Conservation (phyloP, 2,797 vertebrate species). For the Megalops cyprinoides region DNA sequence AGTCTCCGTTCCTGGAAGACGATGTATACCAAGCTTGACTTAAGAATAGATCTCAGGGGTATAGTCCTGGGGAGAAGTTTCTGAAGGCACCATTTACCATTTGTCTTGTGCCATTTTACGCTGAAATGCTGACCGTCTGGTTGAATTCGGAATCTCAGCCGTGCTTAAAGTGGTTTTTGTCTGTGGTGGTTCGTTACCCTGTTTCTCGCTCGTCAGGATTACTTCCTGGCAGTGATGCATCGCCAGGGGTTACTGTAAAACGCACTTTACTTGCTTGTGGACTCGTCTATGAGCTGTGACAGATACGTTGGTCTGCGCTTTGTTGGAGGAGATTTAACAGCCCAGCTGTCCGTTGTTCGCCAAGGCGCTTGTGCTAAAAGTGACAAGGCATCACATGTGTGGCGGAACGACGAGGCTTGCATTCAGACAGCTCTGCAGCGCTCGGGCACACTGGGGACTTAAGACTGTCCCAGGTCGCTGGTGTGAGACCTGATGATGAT, state of each 20-base stretch:
- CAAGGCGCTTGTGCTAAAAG: neutral
- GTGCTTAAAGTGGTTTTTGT: conserved; percentile 6
- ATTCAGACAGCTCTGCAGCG: neutral
- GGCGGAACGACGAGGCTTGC: neutral
- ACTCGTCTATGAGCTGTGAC: neutral
- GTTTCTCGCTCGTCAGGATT: neutral
- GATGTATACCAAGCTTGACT: neutral
- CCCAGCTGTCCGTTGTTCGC: neutral
- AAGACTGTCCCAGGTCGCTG: neutral
- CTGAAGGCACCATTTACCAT: conserved; percentile 16
- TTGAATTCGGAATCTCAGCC: conserved; percentile 15
- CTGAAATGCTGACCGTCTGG: conserved; percentile 18
- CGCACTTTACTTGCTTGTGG: conserved; percentile 7
- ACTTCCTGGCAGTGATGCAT: neutral
- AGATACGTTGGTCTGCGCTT: neutral
- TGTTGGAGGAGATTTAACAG: conserved; percentile 14
- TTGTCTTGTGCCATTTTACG: conserved; percentile 22
- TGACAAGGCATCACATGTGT: neutral
- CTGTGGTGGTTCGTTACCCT: neutral
- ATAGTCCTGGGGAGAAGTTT: neutral
- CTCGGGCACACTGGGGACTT: neutral
- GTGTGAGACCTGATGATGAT: neutral
- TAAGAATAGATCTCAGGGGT: conserved; percentile 12
- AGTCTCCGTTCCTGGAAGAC: conserved; percentile 4
- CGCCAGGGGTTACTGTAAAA: neutral